These are phyloP conservation scores for Astreopora myriophthalma DNA, from an alignment of 64 coral and sea anemone genomes.

Conservation along the genomic window DNA sequence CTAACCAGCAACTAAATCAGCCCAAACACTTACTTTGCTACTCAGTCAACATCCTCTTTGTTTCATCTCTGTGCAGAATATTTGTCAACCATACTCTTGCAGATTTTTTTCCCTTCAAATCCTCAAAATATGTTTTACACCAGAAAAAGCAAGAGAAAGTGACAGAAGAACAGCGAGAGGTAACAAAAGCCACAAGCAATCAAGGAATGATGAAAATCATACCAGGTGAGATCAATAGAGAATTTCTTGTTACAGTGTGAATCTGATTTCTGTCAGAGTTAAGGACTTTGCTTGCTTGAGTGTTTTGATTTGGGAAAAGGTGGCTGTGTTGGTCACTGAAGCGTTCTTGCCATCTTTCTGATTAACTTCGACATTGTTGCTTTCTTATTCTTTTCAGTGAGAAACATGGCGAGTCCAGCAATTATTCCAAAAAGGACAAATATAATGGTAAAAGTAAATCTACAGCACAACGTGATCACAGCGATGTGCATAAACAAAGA, in stretches of 20 bases:
- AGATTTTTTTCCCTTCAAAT: not conserved
- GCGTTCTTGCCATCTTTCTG: not conserved
- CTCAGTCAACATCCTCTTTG: too few relatives aligned
- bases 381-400: not conserved
- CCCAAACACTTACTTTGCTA: too few relatives aligned
- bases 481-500: not conserved
- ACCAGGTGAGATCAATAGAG: not conserved
- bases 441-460: conserved; percentile 6
- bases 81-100: not conserved
- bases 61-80: not conserved
- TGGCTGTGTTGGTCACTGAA: not conserved
- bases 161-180: not conserved
- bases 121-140: not conserved
- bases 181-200: not conserved
- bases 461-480: conserved; percentile 2
- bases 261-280: too few relatives aligned
- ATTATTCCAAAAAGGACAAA: conserved; percentile 41
- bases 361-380: not conserved
- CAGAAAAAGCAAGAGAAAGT: not conserved
- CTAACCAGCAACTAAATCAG: too few relatives aligned
- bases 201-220: not conserved
- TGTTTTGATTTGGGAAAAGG: too few relatives aligned
- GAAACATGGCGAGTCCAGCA: not conserved
- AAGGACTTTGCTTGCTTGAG: too few relatives aligned
- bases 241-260: too few relatives aligned